Percentiles rank a stretch among this genome's conserved stretches.
phyloP scores from a whole-genome alignment of 2,113 vertebrate genomes.

The Eclectus roratus region DNA sequence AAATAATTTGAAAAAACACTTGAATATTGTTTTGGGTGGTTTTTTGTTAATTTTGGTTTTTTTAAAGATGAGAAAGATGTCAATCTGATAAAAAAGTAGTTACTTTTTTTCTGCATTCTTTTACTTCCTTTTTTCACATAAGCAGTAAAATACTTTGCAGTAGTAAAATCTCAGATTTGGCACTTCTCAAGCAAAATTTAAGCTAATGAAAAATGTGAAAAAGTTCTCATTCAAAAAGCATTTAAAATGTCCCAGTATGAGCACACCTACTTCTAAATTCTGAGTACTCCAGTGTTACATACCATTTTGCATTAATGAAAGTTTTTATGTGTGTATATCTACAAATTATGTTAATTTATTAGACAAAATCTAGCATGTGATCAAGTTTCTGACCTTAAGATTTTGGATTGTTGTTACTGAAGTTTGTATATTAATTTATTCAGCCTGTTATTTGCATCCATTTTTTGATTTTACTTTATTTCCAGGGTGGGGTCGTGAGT shows the following conservation, averaged over 20 bases:
- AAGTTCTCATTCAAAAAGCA: background rate
- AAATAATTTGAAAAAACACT: background rate
- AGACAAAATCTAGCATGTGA: background rate
- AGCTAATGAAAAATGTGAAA: background rate
- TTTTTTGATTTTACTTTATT: background rate
- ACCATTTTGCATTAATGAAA: background rate
- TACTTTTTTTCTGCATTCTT: background rate
- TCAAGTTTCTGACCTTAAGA: background rate
- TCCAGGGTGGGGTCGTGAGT: background rate
- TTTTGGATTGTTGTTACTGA: background rate
- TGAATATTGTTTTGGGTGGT: background rate
- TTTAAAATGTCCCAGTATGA: background rate
- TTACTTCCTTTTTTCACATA: background rate
- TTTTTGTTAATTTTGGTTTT: background rate
- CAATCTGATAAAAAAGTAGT: background rate
- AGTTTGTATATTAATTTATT: background rate
- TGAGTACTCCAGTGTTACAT: background rate
- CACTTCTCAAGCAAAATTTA: background rate
- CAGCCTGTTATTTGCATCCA: background rate
- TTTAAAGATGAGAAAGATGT: background rate
- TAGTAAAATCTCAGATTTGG: background rate
- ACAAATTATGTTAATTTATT: background rate
- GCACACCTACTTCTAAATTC: background rate
- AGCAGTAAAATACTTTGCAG: background rate
- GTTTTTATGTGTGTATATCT: rapidly evolving